phyloP scores from a whole-genome alignment of 2,113 vertebrate genomes.

The Gnathonemus echidnorhynchus region DNA sequence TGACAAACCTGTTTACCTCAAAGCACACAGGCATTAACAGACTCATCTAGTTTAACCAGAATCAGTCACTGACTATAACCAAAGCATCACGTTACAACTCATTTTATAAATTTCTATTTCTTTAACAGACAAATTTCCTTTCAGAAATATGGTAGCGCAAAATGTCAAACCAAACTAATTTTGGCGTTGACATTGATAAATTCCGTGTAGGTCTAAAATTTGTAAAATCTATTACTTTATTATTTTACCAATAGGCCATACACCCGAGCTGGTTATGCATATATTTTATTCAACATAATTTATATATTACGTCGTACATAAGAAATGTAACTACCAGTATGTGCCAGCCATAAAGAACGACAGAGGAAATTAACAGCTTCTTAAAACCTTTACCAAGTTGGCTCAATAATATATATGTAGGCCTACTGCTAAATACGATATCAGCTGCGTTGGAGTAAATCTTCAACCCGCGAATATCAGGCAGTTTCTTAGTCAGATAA shows the following conservation, averaged over 20 bases:
- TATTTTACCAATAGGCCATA: neutral
- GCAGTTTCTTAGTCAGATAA: no score
- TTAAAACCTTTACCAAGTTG: neutral
- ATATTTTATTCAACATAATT: neutral
- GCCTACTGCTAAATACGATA: neutral
- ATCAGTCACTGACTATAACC: neutral
- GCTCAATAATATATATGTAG: neutral
- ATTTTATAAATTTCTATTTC: neutral
- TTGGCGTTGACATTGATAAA: neutral
- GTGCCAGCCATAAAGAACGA: neutral
- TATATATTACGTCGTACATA: neutral
- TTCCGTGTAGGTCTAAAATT: neutral
- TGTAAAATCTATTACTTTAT: neutral
- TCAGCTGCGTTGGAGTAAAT: neutral
- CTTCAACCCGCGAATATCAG: neutral
- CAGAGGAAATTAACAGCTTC: neutral
- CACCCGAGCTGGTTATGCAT: neutral
- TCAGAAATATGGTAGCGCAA: neutral
- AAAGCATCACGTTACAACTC: neutral
- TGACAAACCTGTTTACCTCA: neutral
- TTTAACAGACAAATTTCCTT: neutral
- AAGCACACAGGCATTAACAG: neutral
- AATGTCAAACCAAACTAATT: neutral
- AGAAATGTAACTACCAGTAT: neutral
- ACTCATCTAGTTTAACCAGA: neutral